These are phyloP conservation scores for Dreissena polymorpha DNA, from an alignment of 1,140 invertebrate species.

Conservation along the genomic window DNA sequence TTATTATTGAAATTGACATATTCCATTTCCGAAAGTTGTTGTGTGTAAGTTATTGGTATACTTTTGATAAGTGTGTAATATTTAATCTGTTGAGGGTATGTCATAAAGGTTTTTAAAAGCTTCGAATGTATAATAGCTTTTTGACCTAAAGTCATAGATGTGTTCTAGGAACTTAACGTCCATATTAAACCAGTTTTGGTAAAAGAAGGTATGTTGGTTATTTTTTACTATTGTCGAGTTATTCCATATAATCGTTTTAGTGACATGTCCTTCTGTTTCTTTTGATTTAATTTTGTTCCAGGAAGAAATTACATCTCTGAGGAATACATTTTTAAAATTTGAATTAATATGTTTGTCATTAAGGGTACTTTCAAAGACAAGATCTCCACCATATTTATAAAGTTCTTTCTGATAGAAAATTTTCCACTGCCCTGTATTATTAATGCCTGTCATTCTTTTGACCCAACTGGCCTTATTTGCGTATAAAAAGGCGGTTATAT, in stretches of 20 bases:
- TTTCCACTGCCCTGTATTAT: too few species aligned
- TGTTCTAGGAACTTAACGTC: background rate
- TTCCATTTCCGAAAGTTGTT: background rate
- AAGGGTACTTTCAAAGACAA: background rate
- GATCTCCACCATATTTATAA: background rate
- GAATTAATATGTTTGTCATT: background rate
- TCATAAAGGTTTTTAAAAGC: background rate
- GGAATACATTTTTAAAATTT: background rate
- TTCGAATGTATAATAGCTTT: background rate
- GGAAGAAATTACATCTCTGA: background rate
- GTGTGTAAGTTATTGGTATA: background rate
- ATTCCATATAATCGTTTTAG: background rate
- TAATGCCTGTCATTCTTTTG: background rate
- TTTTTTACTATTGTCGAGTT: background rate
- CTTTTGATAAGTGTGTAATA: background rate
- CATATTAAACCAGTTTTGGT: background rate
- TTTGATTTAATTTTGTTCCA: background rate
- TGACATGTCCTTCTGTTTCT: background rate
- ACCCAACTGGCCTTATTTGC: constrained; percentile 7
- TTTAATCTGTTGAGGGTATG: background rate
- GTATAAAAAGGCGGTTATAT: background rate
- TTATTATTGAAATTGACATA: too few species aligned
- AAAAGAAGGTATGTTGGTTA: background rate
- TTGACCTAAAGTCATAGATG: background rate
- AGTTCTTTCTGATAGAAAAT: background rate